Evolutionary conservation across 1,140 invertebrate genomes (phyloP).

Genomic region (Trichonephila inaurata): DNA sequence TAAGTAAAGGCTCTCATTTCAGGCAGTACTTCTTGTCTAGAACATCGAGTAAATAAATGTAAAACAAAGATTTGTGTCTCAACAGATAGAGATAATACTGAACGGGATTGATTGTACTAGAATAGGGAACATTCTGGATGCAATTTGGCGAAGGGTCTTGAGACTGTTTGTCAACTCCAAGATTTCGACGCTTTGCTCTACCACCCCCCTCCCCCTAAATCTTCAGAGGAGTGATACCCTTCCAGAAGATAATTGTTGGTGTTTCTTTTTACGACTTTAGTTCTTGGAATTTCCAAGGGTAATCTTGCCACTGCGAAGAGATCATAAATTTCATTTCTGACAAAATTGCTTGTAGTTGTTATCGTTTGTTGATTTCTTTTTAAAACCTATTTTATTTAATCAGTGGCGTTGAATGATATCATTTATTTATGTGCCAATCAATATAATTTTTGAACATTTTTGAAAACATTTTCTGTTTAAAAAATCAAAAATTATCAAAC

Average conservation of each 20-base stretch:
- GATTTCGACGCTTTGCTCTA: background rate
- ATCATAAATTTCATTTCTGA: background rate
- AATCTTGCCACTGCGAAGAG: background rate
- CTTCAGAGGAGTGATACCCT: background rate
- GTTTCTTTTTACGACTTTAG: background rate
- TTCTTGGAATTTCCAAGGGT: background rate
- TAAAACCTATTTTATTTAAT: background rate
- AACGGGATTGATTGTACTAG: background rate
- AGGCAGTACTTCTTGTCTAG: constrained; percentile 27
- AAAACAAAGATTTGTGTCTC: constrained; percentile 64
- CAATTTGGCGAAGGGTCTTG: background rate
- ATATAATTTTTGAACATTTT: background rate
- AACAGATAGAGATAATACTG: constrained; percentile 33
- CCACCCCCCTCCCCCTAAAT: background rate
- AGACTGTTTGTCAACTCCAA: constrained; percentile 8
- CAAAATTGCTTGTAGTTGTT: constrained; percentile 3
- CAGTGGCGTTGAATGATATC: background rate
- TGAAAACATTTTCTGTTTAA: background rate
- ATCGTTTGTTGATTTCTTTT: background rate
- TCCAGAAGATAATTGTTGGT: background rate
- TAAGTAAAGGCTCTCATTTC: background rate
- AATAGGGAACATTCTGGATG: background rate
- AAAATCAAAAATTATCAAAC: background rate
- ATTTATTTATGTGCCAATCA: background rate
- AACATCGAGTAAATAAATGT: constrained; percentile 46